These are phyloP conservation scores for Drosophila prostipennis DNA, from an alignment of 2,888 invertebrate genomes.

Conservation along the genomic window DNA sequence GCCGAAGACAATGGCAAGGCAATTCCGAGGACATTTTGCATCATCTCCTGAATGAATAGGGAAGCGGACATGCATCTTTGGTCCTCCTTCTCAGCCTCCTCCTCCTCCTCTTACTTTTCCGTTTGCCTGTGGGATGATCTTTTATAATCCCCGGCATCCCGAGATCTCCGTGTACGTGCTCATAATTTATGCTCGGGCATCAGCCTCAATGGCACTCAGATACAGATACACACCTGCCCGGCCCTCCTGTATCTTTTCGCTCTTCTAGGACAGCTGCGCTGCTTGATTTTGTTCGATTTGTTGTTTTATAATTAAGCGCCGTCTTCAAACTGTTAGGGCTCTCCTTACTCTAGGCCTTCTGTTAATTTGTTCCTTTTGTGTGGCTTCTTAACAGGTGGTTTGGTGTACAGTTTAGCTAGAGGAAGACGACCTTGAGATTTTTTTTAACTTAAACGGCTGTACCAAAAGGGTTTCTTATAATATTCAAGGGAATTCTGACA, in stretches of 20 bases:
- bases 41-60: slow-evolving; percentile 47
- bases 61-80: slow-evolving; percentile 44
- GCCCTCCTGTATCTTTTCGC: slow-evolving; percentile 43
- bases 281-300: slow-evolving; percentile 37
- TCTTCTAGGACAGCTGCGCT: slow-evolving; percentile 57
- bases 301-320: slow-evolving; percentile 54
- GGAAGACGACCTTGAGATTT: neutral
- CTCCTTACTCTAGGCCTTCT: slow-evolving; percentile 2
- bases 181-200: slow-evolving; percentile 62
- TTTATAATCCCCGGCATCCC: slow-evolving; percentile 63
- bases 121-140: slow-evolving; percentile 54
- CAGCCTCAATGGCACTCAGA: slow-evolving; percentile 25
- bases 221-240: slow-evolving; percentile 53
- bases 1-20: slow-evolving; percentile 28
- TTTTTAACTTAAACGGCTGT: no score
- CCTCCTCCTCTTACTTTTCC: slow-evolving; percentile 10
- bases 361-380: slow-evolving; percentile 27
- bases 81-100: neutral
- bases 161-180: slow-evolving; percentile 62
- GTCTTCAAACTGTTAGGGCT: slow-evolving; percentile 24
- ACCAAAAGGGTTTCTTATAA: no score
- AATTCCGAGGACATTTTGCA: slow-evolving; percentile 44
- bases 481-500: no score
- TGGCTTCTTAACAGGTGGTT: slow-evolving; percentile 35
- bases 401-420: neutral